Percentiles rank a stretch among this genome's conserved stretches.
Evolutionary conservation across 1,140 invertebrate species (phyloP).

Genomic region (Zophobas atratus): DNA sequence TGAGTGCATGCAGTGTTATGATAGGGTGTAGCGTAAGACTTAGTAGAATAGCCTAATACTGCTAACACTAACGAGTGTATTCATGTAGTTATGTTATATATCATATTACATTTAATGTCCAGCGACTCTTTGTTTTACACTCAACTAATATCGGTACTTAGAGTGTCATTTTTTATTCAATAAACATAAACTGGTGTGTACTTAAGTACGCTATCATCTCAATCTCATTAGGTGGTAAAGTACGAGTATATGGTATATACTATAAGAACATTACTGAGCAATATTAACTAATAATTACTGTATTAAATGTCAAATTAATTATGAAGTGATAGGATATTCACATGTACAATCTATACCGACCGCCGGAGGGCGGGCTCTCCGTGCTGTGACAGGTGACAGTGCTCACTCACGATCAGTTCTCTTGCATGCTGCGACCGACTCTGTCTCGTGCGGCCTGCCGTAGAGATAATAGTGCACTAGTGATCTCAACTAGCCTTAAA

Average conservation of each 20-base stretch:
- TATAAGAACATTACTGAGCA: conserved; percentile 64
- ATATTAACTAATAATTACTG: conserved; percentile 65
- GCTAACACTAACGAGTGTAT: conserved; percentile 53
- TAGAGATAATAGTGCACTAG: conserved; percentile 65
- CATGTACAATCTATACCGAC: conserved; percentile 52
- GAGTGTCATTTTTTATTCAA: conserved; percentile 57
- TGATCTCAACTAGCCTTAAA: conserved; percentile 67
- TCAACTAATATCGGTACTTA: conserved; percentile 45
- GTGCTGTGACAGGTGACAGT: conserved; percentile 53
- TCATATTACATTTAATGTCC: conserved; percentile 47
- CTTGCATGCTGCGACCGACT: conserved; percentile 52
- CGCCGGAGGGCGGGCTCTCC: conserved; percentile 50
- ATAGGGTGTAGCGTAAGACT: conserved; percentile 56
- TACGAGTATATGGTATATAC: conserved; percentile 53
- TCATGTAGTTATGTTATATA: conserved; percentile 51
- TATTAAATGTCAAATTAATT: conserved; percentile 67
- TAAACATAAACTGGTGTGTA: conserved; percentile 55
- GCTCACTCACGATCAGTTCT: conserved; percentile 55
- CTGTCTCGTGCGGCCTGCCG: conserved; percentile 59
- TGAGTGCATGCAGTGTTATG: conserved; percentile 58
- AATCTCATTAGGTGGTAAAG: conserved; percentile 51
- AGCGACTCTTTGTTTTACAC: conserved; percentile 51
- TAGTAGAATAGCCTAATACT: conserved; percentile 49
- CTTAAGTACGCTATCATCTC: conserved; percentile 49
- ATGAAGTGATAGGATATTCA: conserved; percentile 62